A percentile compares a stretch with the other conserved stretches of the same genome.
Evolutionary conservation across 2,113 vertebrate species (phyloP).

Genomic region (Rhabdomys dilectus): DNA sequence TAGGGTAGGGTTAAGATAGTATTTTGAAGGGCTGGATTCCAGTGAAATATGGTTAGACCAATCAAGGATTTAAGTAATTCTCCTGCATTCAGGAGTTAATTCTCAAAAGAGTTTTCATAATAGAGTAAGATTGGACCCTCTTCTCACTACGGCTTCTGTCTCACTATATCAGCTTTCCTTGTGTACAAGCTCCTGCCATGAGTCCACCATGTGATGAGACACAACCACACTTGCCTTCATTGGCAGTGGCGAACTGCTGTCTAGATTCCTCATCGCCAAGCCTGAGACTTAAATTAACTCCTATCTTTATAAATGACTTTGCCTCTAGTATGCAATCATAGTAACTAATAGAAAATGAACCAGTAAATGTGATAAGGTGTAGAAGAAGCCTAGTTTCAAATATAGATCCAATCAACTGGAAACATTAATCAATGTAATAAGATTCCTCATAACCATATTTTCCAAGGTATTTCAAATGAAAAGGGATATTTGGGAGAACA

Average conservation of each 20-base stretch:
- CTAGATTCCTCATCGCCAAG: neutral
- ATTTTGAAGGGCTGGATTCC: neutral
- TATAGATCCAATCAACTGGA: neutral
- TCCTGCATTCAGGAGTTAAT: neutral
- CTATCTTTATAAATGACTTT: neutral
- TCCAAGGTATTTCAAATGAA: neutral
- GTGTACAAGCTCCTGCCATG: no score
- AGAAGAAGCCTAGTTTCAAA: slow-evolving; percentile 9
- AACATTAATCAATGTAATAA: neutral
- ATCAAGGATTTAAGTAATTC: neutral
- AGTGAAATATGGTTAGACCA: neutral
- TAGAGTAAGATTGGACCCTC: neutral
- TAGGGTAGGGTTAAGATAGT: neutral
- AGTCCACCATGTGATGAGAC: no score
- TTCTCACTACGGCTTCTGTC: neutral
- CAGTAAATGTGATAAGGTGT: neutral
- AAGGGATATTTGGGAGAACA: neutral
- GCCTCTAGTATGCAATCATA: neutral
- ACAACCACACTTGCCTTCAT: neutral
- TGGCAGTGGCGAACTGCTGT: neutral
- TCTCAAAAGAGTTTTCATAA: neutral
- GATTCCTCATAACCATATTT: neutral
- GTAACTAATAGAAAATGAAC: neutral
- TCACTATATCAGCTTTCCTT: no score
- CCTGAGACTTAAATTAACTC: neutral